Percentiles rank a stretch among this genome's conserved stretches.
Conservation (phyloP, 2,888 invertebrate species). For the Abrostola triplasia region DNA sequence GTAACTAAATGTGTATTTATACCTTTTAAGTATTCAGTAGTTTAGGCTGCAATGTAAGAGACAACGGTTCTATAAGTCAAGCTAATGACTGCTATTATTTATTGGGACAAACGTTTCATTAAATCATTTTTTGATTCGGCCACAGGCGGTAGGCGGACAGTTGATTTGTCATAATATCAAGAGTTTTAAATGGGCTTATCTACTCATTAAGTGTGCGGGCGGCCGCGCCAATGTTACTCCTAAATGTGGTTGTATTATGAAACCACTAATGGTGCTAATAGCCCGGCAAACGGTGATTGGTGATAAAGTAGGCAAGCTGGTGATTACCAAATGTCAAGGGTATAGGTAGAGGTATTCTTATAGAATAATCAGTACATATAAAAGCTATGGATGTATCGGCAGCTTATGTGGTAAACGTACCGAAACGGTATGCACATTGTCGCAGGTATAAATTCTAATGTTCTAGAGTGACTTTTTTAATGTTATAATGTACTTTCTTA, state of each 20-base stretch:
- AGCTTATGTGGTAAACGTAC: too few relatives aligned
- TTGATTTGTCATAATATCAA: slow-evolving; percentile 35
- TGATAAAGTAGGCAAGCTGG: slow-evolving; percentile 11
- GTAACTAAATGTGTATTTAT: too few relatives aligned
- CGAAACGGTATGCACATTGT: too few relatives aligned
- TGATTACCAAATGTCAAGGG: slow-evolving; percentile 14
- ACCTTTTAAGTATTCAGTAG: too few relatives aligned
- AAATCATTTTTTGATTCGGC: slow-evolving; percentile 15
- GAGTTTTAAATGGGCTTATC: slow-evolving; percentile 24
- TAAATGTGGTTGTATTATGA: slow-evolving; percentile 22
- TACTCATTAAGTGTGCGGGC: slow-evolving; percentile 33
- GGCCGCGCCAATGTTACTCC: slow-evolving; percentile 7
- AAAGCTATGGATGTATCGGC: too few relatives aligned
- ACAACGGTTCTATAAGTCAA: slow-evolving; percentile 17
- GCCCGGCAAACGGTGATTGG: slow-evolving; percentile 6
- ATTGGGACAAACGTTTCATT: slow-evolving; percentile 23
- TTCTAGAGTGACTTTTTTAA: too few relatives aligned
- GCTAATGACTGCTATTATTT: slow-evolving; percentile 19
- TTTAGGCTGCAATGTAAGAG: not conserved
- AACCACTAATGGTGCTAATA: slow-evolving; percentile 25
- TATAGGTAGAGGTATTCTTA: not conserved
- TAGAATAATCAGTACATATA: not conserved
- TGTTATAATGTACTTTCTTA: too few relatives aligned
- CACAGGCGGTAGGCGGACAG: slow-evolving; percentile 28
- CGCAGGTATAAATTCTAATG: too few relatives aligned